A percentile compares a stretch with the other conserved stretches of the same genome.
phyloP scores from a whole-genome alignment of 2,113 vertebrate genomes.

The Chamaetylas fuelleborni region DNA sequence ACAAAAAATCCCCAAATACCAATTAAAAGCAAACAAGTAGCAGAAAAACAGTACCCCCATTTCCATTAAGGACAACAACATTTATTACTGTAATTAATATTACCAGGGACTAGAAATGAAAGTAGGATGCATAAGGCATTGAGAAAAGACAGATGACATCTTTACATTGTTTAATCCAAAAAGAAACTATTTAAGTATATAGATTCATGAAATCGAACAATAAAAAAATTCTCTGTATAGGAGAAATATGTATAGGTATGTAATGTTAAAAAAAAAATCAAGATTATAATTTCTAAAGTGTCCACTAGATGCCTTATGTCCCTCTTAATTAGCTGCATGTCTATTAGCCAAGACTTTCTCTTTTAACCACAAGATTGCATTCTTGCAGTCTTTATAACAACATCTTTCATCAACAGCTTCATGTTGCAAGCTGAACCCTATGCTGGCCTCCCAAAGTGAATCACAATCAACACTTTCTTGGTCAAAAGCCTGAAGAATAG shows the following conservation, averaged over 20 bases:
- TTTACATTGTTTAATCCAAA: neutral
- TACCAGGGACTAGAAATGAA: neutral
- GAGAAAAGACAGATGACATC: neutral
- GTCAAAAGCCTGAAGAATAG: neutral
- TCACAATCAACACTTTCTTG: constrained; percentile 5
- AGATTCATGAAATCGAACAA: neutral
- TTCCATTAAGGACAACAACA: neutral
- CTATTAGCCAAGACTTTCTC: constrained; percentile 63
- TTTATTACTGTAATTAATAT: neutral
- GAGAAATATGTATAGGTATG: neutral
- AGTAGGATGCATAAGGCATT: neutral
- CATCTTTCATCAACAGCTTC: constrained; percentile 50
- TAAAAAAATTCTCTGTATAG: neutral
- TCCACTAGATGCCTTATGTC: constrained; percentile 38
- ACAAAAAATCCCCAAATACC: neutral
- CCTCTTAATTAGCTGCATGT: neutral
- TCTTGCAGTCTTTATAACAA: constrained; percentile 10
- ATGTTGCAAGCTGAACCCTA: constrained; percentile 47
- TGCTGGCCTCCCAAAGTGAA: neutral
- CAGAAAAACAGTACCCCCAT: neutral
- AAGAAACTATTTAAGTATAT: neutral
- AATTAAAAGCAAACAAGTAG: neutral
- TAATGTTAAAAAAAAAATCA: neutral
- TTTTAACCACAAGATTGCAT: constrained; percentile 64
- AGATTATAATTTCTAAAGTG: neutral